Evolutionary conservation across 2,113 vertebrate species (phyloP).

Genomic region (Dolichotis patagonum): DNA sequence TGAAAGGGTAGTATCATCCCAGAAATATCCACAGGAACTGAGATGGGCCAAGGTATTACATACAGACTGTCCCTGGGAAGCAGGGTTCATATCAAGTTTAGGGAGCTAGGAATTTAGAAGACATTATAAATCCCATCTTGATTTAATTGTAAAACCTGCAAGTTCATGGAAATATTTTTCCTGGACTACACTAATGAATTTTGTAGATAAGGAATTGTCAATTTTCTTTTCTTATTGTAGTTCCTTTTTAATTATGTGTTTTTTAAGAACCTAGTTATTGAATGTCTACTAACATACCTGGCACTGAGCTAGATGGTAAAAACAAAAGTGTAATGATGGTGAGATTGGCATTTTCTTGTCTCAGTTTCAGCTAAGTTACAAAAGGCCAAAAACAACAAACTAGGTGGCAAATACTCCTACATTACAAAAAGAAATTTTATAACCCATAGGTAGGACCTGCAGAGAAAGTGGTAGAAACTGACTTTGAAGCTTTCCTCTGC

Average conservation of each 20-base stretch:
- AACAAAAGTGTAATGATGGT: background rate
- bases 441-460: background rate
- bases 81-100: background rate
- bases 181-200: background rate
- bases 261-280: background rate
- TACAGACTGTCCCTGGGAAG: background rate
- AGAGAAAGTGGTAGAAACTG: background rate
- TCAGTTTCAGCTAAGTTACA: background rate
- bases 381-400: background rate
- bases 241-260: background rate
- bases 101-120: background rate
- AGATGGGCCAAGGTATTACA: too few species aligned
- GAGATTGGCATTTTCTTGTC: background rate
- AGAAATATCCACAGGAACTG: background rate
- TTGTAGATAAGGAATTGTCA: background rate
- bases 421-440: background rate
- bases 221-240: background rate
- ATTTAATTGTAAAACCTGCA: background rate
- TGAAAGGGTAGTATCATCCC: background rate
- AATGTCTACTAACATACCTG: background rate
- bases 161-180: background rate
- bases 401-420: background rate
- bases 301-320: background rate
- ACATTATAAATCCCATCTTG: background rate
- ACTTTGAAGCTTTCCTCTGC: background rate